A percentile compares a stretch with the other conserved stretches of the same genome.
phyloP scores from a whole-genome alignment of 2,113 vertebrate genomes.

The Pygoscelis adeliae region DNA sequence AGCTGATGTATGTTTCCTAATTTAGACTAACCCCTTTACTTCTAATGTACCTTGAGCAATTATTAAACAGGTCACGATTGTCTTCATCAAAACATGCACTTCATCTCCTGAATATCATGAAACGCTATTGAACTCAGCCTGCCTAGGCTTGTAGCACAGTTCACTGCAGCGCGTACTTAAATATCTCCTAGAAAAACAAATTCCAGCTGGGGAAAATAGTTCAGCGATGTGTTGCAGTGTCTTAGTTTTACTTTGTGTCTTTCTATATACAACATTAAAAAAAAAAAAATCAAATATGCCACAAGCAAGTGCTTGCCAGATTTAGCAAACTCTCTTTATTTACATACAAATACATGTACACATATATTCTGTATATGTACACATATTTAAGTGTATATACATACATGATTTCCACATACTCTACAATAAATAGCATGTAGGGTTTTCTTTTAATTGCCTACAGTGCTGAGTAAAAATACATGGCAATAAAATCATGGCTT shows the following conservation, averaged over 20 bases:
- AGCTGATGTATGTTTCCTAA: rapidly evolving
- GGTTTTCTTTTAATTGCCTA: constrained; percentile 61
- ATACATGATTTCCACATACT: constrained; percentile 72
- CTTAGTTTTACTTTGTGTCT: neutral
- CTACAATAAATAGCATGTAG: constrained; percentile 73
- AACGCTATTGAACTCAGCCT: neutral
- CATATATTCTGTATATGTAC: constrained; percentile 67
- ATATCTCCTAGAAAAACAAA: neutral
- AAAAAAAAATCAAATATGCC: neutral
- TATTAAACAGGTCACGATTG: neutral
- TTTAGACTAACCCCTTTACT: neutral
- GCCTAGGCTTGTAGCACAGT: neutral
- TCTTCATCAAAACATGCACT: rapidly evolving
- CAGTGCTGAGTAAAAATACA: constrained; percentile 75
- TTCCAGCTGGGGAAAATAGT: neutral
- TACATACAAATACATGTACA: constrained; percentile 80
- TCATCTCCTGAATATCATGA: neutral
- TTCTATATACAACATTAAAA: neutral
- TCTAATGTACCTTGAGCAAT: neutral
- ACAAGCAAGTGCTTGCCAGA: constrained; percentile 61
- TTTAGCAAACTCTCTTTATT: constrained; percentile 82
- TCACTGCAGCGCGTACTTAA: neutral
- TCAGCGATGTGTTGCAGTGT: neutral
- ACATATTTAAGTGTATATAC: constrained; percentile 75
- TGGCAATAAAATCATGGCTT: constrained; percentile 73